Conservation (phyloP, 1,140 invertebrate species). For the Brachionus sp. region DNA sequence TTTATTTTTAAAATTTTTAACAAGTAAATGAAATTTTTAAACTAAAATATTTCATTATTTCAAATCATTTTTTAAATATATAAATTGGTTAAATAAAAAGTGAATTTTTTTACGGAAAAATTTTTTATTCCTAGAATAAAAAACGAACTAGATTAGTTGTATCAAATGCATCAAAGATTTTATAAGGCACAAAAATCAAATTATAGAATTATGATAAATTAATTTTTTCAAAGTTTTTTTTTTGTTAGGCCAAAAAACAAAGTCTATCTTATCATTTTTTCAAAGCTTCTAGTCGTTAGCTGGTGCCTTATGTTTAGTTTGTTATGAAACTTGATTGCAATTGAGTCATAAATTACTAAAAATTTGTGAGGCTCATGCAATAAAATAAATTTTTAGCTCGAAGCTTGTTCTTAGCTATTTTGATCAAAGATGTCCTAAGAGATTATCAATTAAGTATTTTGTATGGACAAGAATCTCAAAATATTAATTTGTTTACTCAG, state of each 20-base stretch:
- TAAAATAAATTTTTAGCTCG: background rate
- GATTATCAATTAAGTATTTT: background rate
- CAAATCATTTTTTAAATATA: no score
- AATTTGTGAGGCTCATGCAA: constrained; percentile 29
- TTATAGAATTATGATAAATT: background rate
- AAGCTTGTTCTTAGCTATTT: background rate
- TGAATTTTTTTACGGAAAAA: no score
- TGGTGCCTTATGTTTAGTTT: constrained; percentile 26
- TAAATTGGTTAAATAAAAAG: no score
- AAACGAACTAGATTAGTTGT: background rate
- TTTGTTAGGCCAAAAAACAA: background rate
- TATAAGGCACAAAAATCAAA: background rate
- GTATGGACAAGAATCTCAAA: background rate
- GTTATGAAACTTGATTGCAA: constrained; percentile 11
- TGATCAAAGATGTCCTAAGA: background rate
- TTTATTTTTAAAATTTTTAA: no score
- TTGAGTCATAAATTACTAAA: constrained; percentile 35
- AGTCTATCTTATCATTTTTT: constrained; percentile 16
- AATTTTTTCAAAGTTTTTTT: background rate
- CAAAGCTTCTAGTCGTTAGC: background rate
- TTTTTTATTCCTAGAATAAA: no score
- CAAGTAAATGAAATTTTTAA: no score
- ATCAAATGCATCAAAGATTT: background rate
- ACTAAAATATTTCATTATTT: no score
- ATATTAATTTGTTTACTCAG: background rate